Base-by-base conservation (phyloP, 2,888 invertebrate species). In the Leucoma salicis region DNA sequence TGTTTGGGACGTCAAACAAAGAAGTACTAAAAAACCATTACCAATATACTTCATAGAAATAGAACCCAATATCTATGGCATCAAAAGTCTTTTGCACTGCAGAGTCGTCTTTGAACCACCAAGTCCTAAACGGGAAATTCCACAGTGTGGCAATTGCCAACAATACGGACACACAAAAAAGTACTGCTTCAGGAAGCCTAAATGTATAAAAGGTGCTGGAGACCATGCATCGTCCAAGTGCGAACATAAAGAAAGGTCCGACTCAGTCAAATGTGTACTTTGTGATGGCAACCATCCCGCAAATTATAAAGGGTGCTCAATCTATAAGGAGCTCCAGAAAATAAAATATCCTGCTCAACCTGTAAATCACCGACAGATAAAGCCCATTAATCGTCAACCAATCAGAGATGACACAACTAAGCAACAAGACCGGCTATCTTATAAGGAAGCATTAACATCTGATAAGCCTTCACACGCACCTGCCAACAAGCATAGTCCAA, bases 1-100 rank as follows among this genome's bases (percentile, higher is more conserved):
- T 31, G 18, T 18, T 7, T 41, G 41, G 36, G 41, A 49, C 15
- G 39, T 42, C 1, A 35, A 39, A 42, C 31, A 45, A 13, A 42
- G 31, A 21, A 32, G 4, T 1, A 42, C 39, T 13, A 45, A 42
- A 35, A 32, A 33, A 18, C 18, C 18, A 18, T 18, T 18, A 18
- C 18, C 18, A 5, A 5, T 18, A 18, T 16, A 16, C 45, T 2
- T 11, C 38, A 12, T 38, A 15, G 7, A 43, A 35, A 32, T 43
- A 34, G 16, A 33, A 39, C 4, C 11, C 35, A 11, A 39, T 39
- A 15, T 29, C 39, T n/a, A 11, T 10, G 10, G 28, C 29, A 14
- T 13, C 34, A 7, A n/a, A 10, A 21, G 21, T 24, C 13, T 27
- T n/a, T n/a, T 27, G 8, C 27, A 27, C n/a, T 27, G 27, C n/a